These are phyloP conservation scores for Indicator indicator DNA, from an alignment of 2,113 vertebrate species.

Conservation along the genomic window DNA sequence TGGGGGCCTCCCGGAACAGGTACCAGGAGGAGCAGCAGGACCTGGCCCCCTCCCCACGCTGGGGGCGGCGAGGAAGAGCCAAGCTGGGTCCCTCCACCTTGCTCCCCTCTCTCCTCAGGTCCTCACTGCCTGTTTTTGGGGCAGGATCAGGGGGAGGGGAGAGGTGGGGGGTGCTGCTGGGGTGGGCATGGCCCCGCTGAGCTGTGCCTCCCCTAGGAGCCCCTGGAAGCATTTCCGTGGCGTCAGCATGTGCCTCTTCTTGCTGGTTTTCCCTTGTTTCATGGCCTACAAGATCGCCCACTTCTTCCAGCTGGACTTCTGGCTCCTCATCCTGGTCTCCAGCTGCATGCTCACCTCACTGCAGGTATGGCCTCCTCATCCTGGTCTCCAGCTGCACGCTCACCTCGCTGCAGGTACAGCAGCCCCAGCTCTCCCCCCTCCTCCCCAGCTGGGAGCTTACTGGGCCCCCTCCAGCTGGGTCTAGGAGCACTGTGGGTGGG, in stretches of 20 bases:
- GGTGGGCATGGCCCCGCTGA: background rate
- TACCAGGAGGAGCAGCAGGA: background rate
- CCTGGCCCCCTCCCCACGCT: too few species aligned
- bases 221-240: conserved; percentile 86
- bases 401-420: background rate
- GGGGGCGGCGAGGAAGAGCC: background rate
- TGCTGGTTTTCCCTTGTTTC: conserved; percentile 83
- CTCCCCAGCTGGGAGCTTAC: too few species aligned
- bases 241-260: conserved; percentile 85
- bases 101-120: background rate
- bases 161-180: background rate
- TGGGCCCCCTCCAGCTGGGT: background rate
- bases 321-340: conserved; percentile 89
- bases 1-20: conserved; percentile 87
- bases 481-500: background rate
- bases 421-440: too few species aligned
- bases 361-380: conserved; percentile 74
- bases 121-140: rapidly evolving
- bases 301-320: conserved; percentile 91
- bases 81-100: background rate
- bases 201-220: conserved; percentile 67
- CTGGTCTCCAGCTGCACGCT: conserved; percentile 89
- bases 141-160: background rate
- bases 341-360: conserved; percentile 82
- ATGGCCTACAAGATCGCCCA: conserved; percentile 89